A percentile compares a stretch with the other conserved stretches of the same genome.
Evolutionary conservation across 1,140 invertebrate species (phyloP).

Genomic region (Drosophila sp.): DNA sequence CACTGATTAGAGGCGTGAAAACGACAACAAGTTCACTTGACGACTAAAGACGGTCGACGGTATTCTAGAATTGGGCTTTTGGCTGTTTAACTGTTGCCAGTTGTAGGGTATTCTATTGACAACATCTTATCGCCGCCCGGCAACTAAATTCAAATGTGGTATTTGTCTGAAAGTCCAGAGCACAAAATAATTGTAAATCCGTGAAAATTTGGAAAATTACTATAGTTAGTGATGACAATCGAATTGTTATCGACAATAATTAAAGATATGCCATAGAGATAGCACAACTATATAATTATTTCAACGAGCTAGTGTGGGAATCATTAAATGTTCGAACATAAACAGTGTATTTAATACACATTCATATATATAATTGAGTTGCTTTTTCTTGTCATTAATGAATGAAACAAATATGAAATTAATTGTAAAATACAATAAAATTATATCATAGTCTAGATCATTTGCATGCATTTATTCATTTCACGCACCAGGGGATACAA

Average conservation of each 20-base stretch:
- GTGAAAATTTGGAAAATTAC: neutral
- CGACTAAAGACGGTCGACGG: conserved; percentile 19
- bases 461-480: conserved; percentile 41
- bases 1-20: conserved; percentile 21
- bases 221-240: too few relatives aligned
- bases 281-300: neutral
- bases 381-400: conserved; percentile 10
- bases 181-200: neutral
- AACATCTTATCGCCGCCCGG: conserved; percentile 60
- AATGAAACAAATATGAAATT: conserved; percentile 17
- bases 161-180: too few relatives aligned
- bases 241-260: too few relatives aligned
- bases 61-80: neutral
- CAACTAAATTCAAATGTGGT: conserved; percentile 30
- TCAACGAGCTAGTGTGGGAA: neutral
- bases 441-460: conserved; percentile 27
- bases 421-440: conserved; percentile 26
- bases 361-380: neutral
- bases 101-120: conserved; percentile 17
- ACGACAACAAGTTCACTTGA: conserved; percentile 23
- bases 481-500: conserved; percentile 15
- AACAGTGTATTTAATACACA: neutral
- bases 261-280: too few relatives aligned
- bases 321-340: neutral
- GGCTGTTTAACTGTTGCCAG: conserved; percentile 5